phyloP scores from a whole-genome alignment of 64 coral and sea anemone genomes.

The Actinia equina region DNA sequence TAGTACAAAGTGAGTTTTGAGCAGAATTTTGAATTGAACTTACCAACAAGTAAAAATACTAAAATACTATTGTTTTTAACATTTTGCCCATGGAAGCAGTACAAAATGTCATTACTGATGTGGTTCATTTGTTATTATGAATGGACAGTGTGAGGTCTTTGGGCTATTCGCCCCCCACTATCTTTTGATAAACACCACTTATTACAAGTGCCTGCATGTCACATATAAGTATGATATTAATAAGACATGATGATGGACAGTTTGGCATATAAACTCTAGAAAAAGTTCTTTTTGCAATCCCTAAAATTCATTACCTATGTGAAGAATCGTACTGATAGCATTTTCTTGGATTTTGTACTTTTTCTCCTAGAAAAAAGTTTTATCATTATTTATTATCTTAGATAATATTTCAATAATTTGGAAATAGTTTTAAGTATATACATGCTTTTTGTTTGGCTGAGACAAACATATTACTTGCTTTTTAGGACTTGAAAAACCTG shows the following conservation, averaged over 20 bases:
- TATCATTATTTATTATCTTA: no score
- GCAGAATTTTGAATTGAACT: no score
- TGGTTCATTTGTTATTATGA: background rate
- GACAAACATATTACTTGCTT: background rate
- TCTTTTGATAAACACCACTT: constrained; percentile 5
- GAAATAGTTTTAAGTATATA: no score
- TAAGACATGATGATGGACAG: background rate
- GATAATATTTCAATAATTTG: no score
- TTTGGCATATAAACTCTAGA: background rate
- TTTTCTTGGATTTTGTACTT: no score
- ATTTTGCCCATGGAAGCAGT: no score
- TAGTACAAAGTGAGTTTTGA: no score
- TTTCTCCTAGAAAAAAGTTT: no score
- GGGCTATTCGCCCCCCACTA: background rate
- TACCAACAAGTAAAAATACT: no score
- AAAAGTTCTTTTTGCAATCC: background rate
- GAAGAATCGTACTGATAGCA: no score
- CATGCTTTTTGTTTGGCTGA: no score
- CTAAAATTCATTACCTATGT: no score
- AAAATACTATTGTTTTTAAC: background rate
- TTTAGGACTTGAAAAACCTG: constrained; percentile 82
- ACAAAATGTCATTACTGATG: background rate
- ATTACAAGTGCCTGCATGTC: background rate
- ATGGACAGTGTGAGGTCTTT: background rate
- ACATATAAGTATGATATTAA: background rate